Conservation (phyloP, 2,888 invertebrate species). For the Seira ritae region DNA sequence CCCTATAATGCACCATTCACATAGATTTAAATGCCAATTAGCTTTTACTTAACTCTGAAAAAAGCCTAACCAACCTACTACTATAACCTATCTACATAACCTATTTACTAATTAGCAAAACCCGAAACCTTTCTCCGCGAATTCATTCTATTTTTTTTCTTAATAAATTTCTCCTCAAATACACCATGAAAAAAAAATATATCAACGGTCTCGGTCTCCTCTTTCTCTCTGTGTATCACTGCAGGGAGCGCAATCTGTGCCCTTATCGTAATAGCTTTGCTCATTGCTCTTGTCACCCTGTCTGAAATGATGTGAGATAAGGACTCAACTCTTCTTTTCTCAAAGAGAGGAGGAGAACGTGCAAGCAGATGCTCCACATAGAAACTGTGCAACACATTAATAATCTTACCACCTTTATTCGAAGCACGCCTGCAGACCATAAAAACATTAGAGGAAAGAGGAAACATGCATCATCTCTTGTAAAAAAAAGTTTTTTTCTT, state of each 20-base stretch:
- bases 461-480: constrained; percentile 22
- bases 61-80: no score
- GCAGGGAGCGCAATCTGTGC: neutral
- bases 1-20: no score
- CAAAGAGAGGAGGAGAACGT: neutral
- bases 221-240: neutral
- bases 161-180: neutral
- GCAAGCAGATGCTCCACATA: constrained; percentile 33
- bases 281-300: neutral
- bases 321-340: neutral
- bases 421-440: constrained; percentile 20
- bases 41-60: no score
- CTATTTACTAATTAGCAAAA: neutral
- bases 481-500: no score
- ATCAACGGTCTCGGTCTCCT: constrained; percentile 1
- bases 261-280: neutral
- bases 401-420: constrained; percentile 51
- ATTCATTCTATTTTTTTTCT: neutral
- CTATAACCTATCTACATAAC: no score
- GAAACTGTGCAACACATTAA: constrained; percentile 26
- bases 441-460: no score
- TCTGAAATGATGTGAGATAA: constrained; percentile 4
- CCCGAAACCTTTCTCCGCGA: neutral
- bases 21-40: no score
- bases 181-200: neutral